These are phyloP conservation scores for Pachycephus smyrnensis DNA, from an alignment of 2,888 invertebrate genomes.

Conservation along the genomic window DNA sequence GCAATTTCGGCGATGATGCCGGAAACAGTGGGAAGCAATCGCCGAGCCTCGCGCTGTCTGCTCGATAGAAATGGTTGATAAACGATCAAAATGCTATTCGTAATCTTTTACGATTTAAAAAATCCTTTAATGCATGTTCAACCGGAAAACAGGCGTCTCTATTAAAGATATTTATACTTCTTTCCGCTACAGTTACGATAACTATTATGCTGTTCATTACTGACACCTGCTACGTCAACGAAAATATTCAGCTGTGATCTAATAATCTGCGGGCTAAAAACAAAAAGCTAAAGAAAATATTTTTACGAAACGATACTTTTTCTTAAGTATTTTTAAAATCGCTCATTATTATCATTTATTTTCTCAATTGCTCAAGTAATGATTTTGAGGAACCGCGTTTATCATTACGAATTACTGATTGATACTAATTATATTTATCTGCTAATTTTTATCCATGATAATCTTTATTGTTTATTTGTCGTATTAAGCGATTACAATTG, in stretches of 20 bases:
- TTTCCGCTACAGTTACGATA: neutral
- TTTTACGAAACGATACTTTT: neutral
- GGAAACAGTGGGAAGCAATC: conserved; percentile 29
- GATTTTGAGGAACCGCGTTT: neutral
- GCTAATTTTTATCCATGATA: no score
- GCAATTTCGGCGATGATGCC: conserved; percentile 52
- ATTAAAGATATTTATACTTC: neutral
- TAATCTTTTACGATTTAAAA: neutral
- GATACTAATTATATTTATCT: no score
- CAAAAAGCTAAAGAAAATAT: neutral
- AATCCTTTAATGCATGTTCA: neutral
- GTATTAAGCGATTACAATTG: neutral
- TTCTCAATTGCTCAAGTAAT: neutral
- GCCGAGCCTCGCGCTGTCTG: neutral
- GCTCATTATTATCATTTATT: neutral
- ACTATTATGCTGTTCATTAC: neutral
- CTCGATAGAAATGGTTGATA: neutral
- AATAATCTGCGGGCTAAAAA: neutral
- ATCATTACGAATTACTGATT: no score
- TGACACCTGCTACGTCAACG: neutral
- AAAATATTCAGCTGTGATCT: neutral
- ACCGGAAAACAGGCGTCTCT: neutral
- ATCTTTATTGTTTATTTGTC: no score
- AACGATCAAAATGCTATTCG: neutral
- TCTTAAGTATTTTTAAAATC: neutral